A percentile compares a stretch with the other conserved stretches of the same genome.
These are phyloP conservation scores for Lasioglossum lativentre DNA, from an alignment of 2,888 invertebrate species.

Conservation along the genomic window DNA sequence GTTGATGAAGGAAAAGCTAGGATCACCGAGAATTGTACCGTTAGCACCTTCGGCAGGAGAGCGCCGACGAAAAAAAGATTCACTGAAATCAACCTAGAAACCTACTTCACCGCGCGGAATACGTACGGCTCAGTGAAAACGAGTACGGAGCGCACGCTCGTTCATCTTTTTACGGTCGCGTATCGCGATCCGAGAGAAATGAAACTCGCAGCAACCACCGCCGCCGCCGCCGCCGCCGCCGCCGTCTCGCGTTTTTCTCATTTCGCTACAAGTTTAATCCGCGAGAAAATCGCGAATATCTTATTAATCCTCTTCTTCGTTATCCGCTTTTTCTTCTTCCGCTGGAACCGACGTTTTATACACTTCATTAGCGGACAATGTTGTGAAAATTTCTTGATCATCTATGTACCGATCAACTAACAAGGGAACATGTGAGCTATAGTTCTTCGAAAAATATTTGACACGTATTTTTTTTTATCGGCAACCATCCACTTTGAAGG, in stretches of 20 bases:
- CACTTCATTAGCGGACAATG: neutral
- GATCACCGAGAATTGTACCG: constrained; percentile 37
- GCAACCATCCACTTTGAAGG: too few relatives aligned
- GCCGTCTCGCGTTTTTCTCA: neutral
- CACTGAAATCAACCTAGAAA: constrained; percentile 66
- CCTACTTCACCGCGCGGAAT: constrained; percentile 53
- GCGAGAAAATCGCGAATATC: neutral
- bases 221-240: neutral
- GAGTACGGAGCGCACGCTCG: constrained; percentile 44
- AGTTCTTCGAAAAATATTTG: too few relatives aligned
- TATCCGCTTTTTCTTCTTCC: neutral
- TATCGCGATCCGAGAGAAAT: constrained; percentile 38
- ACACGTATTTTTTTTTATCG: too few relatives aligned
- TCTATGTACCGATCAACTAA: too few relatives aligned
- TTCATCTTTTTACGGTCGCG: constrained; percentile 39
- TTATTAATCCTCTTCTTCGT: neutral
- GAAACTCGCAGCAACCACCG: constrained; percentile 24
- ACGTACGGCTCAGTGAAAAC: constrained; percentile 61
- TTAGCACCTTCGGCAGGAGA: constrained; percentile 41
- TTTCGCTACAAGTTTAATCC: neutral
- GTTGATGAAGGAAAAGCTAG: constrained; percentile 17
- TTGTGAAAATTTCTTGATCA: neutral
- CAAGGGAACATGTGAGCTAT: too few relatives aligned
- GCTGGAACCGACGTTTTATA: neutral
- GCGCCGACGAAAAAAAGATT: constrained; percentile 54